Percentiles rank a stretch among this genome's conserved stretches.
phyloP scores from a whole-genome alignment of 2,113 vertebrate species.

The Thalassoma bifasciatum region DNA sequence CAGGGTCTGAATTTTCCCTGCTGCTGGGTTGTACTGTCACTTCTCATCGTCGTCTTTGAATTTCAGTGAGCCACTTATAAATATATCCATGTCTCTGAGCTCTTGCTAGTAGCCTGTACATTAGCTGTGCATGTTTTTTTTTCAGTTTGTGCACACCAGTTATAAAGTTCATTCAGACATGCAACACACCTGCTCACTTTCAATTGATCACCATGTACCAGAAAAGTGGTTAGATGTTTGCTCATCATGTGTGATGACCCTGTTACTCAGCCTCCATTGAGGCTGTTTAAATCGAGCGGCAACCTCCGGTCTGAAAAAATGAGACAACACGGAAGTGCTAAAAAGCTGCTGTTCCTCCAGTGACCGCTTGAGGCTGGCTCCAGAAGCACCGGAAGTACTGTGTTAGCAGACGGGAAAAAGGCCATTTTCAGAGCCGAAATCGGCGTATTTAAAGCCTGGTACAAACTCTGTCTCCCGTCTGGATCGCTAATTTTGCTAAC shows the following conservation, averaged over 20 bases:
- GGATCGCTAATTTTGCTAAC: no score
- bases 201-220: not conserved
- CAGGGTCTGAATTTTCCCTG: not conserved
- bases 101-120: not conserved
- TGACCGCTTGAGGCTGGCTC: no score
- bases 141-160: not conserved
- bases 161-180: not conserved
- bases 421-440: no score
- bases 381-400: no score
- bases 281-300: no score
- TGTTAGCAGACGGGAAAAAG: no score
- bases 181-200: not conserved
- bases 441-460: no score
- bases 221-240: slow-evolving; percentile 4
- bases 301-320: no score
- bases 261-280: not conserved
- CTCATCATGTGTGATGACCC: slow-evolving; percentile 11
- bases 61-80: slow-evolving; percentile 4
- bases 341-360: no score
- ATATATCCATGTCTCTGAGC: not conserved
- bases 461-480: no score
- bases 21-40: not conserved
- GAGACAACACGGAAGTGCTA: no score
- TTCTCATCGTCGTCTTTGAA: not conserved
- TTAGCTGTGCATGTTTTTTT: not conserved